A percentile compares a stretch with the other conserved stretches of the same genome.
Conservation (phyloP, 2,888 invertebrate genomes). For the Papilio protenor region DNA sequence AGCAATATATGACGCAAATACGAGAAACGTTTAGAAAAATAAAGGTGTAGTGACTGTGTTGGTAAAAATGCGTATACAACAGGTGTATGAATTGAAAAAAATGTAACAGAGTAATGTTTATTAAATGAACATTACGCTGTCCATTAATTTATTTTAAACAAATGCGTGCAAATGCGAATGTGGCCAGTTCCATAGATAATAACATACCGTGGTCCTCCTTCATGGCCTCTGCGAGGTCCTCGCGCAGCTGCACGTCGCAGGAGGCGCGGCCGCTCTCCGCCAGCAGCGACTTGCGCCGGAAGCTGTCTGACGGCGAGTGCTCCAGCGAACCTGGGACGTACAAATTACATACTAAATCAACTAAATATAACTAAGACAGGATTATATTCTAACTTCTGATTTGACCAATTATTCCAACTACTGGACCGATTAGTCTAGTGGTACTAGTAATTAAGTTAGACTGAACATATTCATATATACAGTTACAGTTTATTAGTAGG, state of each 20-base stretch:
- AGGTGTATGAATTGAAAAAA: not conserved
- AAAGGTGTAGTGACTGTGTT: not conserved
- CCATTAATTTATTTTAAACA: not conserved
- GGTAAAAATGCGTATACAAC: not conserved
- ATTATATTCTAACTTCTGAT: too few relatives aligned
- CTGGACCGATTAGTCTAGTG: too few relatives aligned
- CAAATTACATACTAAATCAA: not conserved
- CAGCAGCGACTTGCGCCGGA: conserved; percentile 85
- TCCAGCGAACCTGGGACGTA: conserved; percentile 92
- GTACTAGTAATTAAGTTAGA: too few relatives aligned
- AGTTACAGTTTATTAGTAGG: too few relatives aligned
- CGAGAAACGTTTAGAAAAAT: not conserved
- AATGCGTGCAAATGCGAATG: conserved; percentile 2
- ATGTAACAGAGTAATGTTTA: not conserved
- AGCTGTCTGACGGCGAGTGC: conserved; percentile 94
- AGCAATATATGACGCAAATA: not conserved
- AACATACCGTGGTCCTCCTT: conserved; percentile 86
- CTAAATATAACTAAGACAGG: not conserved
- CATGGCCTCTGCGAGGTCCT: conserved; percentile 98
- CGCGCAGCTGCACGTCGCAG: conserved; percentile 92
- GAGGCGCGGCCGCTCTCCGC: conserved; percentile 70
- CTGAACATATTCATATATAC: too few relatives aligned
- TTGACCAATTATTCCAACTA: too few relatives aligned
- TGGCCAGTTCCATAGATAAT: not conserved
- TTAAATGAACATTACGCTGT: not conserved